Evolutionary conservation across 2,797 vertebrate species (phyloP).

Genomic region (Glyptemys insculpta): DNA sequence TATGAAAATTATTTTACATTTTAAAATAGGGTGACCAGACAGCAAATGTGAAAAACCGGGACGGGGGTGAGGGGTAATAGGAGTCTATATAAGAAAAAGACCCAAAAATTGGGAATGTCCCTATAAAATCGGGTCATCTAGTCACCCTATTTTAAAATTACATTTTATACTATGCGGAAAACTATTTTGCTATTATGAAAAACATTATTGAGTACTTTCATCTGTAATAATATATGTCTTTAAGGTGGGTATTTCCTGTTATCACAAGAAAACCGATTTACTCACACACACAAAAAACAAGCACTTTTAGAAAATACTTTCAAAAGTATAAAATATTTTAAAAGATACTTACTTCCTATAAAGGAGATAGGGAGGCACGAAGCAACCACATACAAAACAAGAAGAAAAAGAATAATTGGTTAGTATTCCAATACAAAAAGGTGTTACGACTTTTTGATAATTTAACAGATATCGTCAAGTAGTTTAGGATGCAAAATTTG

Average conservation of each 20-base stretch:
- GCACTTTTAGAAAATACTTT: not conserved
- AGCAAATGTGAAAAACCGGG: no score
- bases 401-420: conserved; percentile 55
- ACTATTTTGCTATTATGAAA: not conserved
- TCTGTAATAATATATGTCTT: not conserved
- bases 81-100: no score
- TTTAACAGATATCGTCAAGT: conserved; percentile 14
- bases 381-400: conserved; percentile 63
- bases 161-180: not conserved
- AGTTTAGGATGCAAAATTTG: not conserved
- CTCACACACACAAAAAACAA: accelerated
- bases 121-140: no score
- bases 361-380: conserved; percentile 50
- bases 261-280: not conserved
- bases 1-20: not conserved
- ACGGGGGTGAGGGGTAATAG: no score
- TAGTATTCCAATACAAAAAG: conserved; percentile 61
- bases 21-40: no score
- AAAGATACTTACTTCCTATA: conserved; percentile 84
- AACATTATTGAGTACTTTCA: not conserved
- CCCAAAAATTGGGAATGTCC: no score
- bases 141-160: not conserved
- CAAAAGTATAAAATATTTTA: conserved; percentile 10
- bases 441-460: not conserved
- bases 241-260: not conserved